Conservation (phyloP, 2,797 vertebrate species). For the Gymnothorax javanicus region DNA sequence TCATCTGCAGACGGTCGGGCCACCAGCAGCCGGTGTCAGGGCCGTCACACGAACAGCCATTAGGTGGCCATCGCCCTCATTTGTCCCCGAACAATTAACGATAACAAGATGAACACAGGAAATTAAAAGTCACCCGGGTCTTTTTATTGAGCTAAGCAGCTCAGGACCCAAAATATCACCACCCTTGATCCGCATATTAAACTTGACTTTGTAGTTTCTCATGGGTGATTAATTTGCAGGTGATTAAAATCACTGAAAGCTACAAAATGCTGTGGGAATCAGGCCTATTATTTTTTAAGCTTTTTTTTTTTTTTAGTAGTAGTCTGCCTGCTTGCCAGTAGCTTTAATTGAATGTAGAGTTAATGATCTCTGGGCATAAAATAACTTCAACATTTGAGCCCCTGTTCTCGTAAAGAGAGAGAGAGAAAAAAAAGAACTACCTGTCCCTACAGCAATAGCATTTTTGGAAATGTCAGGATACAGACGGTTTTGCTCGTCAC, state of each 20-base stretch:
- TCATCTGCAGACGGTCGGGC: neutral
- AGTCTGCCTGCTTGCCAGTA: neutral
- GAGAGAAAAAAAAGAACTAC: neutral
- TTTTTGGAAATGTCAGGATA: constrained; percentile 7
- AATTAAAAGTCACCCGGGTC: constrained; percentile 27
- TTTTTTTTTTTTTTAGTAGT: neutral
- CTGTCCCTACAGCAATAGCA: neutral
- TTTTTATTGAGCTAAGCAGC: constrained; percentile 22
- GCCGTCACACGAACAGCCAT: constrained; percentile 14
- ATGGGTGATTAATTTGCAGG: constrained; percentile 12
- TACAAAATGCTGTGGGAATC: neutral
- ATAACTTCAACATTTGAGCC: neutral
- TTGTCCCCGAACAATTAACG: constrained; percentile 27
- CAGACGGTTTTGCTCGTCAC: neutral
- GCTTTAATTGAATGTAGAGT: constrained; percentile 20
- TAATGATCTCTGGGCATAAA: constrained; percentile 2
- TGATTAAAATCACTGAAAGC: constrained; percentile 22
- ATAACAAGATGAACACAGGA: constrained; percentile 16
- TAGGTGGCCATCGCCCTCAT: constrained; percentile 40
- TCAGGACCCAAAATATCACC: constrained; percentile 14
- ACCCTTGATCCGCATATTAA: constrained; percentile 24
- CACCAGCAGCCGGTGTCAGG: neutral
- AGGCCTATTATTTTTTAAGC: constrained; percentile 14
- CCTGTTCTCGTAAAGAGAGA: neutral
- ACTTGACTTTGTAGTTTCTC: constrained; percentile 27